These are phyloP conservation scores for Anolis carolinensis DNA, from an alignment of 2,113 vertebrate genomes.

Conservation along the genomic window DNA sequence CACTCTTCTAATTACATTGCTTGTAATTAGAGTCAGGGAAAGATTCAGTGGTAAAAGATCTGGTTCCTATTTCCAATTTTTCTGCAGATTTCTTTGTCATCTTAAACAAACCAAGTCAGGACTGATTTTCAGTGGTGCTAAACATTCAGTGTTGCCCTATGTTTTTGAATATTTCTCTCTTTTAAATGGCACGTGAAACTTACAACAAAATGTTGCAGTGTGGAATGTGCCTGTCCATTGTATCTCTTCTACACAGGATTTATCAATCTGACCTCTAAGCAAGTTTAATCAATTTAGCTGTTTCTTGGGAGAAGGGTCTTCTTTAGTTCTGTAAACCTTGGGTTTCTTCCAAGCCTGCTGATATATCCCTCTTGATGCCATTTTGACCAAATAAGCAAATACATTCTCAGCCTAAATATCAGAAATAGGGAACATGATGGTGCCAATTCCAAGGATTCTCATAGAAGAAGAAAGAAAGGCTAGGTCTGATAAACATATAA, in stretches of 20 bases:
- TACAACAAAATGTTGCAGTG: background rate
- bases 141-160: background rate
- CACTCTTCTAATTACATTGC: slow-evolving; percentile 35
- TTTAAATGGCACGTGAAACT: background rate
- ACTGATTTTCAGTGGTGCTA: slow-evolving; percentile 16
- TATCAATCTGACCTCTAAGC: background rate
- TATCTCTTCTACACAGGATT: background rate
- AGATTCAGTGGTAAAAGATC: background rate
- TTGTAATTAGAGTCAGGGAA: slow-evolving; percentile 32
- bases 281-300: background rate
- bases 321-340: background rate
- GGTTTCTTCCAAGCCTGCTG: background rate
- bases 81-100: slow-evolving; percentile 14
- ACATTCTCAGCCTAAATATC: background rate
- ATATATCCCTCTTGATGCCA: background rate
- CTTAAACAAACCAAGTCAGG: background rate
- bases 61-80: slow-evolving; percentile 15
- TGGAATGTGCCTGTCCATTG: background rate
- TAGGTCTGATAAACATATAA: background rate
- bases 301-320: background rate
- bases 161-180: background rate
- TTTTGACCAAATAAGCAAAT: background rate
- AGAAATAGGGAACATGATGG: background rate
- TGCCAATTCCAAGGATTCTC: slow-evolving; percentile 55
- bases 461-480: slow-evolving; percentile 48